Percentiles rank a stretch among this genome's conserved stretches.
These are phyloP conservation scores for Hippocampus mohnikei DNA, from an alignment of 2,113 vertebrate species.

Conservation along the genomic window DNA sequence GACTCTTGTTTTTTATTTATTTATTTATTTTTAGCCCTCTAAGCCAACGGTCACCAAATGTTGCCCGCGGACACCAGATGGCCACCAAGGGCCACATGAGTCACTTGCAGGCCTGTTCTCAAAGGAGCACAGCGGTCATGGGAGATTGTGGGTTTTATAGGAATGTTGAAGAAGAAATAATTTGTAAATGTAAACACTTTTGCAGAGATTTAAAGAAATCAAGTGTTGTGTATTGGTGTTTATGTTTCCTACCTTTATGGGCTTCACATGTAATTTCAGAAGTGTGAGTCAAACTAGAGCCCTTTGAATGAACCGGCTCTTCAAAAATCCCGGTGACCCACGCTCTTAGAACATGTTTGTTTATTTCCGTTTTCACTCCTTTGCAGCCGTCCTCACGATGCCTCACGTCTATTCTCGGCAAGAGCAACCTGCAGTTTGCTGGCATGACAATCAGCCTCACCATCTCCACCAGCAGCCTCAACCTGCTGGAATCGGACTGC, in stretches of 20 bases:
- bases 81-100: not conserved
- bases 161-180: not conserved
- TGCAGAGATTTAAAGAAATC: not conserved
- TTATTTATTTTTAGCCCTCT: not conserved
- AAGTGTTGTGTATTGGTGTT: not conserved
- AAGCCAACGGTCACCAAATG: not conserved
- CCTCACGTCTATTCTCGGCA: conserved; percentile 89
- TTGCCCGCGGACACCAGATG: not conserved
- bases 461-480: conserved; percentile 98
- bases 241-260: not conserved
- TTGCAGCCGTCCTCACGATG: conserved; percentile 84
- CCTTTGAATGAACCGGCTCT: not conserved
- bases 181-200: not conserved
- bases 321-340: not conserved
- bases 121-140: not conserved
- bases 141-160: not conserved
- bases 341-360: conserved; percentile 10
- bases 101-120: not conserved
- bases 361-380: conserved; percentile 8
- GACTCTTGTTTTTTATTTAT: conserved; percentile 2
- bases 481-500: conserved; percentile 95
- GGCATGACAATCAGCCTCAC: conserved; percentile 96
- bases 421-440: conserved; percentile 96
- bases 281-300: not conserved
- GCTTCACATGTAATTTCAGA: not conserved